A percentile compares a stretch with the other conserved stretches of the same genome.
Conservation (phyloP, 2,888 invertebrate species). For the Dusona sp. region DNA sequence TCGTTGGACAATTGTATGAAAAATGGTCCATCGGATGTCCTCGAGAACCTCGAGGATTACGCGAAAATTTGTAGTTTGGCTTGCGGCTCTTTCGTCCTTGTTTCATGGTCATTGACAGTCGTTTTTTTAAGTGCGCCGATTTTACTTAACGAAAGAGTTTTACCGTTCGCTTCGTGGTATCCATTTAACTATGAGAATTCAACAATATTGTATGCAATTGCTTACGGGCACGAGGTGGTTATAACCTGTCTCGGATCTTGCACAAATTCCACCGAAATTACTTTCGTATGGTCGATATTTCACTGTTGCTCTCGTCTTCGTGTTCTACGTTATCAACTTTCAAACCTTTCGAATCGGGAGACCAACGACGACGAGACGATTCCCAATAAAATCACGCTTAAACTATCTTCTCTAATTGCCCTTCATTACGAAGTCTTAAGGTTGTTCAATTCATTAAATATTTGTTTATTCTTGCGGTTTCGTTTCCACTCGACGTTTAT, state of each 20-base stretch:
- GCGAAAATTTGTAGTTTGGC: slow-evolving; percentile 52
- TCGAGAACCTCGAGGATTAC: slow-evolving; percentile 60
- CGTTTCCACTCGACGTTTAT: slow-evolving; percentile 6
- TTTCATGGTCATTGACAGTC: slow-evolving; percentile 56
- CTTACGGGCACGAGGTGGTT: slow-evolving; percentile 58
- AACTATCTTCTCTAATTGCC: slow-evolving; percentile 57
- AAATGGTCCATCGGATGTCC: slow-evolving; percentile 53
- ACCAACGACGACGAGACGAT: slow-evolving; percentile 1
- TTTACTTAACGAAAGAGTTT: slow-evolving; percentile 16
- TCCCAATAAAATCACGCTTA: neutral
- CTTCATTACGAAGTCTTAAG: slow-evolving; percentile 65
- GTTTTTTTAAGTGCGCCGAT: slow-evolving; percentile 62
- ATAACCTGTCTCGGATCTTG: slow-evolving; percentile 57
- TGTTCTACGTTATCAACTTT: slow-evolving; percentile 46
- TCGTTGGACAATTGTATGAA: slow-evolving; percentile 60
- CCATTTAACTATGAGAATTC: slow-evolving; percentile 65
- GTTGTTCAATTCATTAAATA: slow-evolving; percentile 30
- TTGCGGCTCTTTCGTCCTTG: slow-evolving; percentile 61
- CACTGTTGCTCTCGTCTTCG: slow-evolving; percentile 67
- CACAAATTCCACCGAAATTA: slow-evolving; percentile 66
- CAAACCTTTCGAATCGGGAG: neutral
- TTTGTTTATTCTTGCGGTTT: neutral
- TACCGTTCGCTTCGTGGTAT: slow-evolving; percentile 68
- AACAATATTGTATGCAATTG: slow-evolving; percentile 56
- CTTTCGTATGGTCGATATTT: slow-evolving; percentile 65